phyloP scores from a whole-genome alignment of 2,888 invertebrate species.

The Ophion costatus region DNA sequence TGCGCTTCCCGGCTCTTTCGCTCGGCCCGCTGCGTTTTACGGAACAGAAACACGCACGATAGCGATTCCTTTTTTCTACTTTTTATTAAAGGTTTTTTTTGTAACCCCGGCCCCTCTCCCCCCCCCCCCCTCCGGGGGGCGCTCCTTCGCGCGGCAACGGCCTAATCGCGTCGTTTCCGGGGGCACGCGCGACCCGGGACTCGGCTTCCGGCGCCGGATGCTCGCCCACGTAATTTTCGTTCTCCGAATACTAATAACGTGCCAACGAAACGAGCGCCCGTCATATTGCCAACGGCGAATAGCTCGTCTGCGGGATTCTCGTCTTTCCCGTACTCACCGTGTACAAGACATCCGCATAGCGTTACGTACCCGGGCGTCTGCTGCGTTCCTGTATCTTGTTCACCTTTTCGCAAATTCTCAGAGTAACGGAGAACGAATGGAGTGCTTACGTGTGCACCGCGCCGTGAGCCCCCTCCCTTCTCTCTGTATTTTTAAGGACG shows the following conservation, averaged over 20 bases:
- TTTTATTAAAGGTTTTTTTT: background rate
- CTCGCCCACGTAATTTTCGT: conserved; percentile 67
- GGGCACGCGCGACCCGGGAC: conserved; percentile 66
- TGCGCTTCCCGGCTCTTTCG: too few relatives aligned
- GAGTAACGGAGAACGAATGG: background rate
- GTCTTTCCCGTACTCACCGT: conserved; percentile 18
- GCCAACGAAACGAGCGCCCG: conserved; percentile 7
- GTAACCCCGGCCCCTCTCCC: background rate
- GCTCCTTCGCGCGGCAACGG: conserved; percentile 31
- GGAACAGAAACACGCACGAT: too few relatives aligned
- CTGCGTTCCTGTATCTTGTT: background rate
- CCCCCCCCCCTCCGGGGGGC: conserved; percentile 13
- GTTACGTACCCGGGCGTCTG: too few relatives aligned
- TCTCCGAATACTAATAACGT: conserved; percentile 66
- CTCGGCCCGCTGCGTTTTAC: too few relatives aligned
- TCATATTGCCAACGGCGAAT: conserved; percentile 38
- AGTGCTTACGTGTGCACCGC: too few relatives aligned
- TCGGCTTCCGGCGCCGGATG: conserved; percentile 67
- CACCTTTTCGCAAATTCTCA: conserved; percentile 43
- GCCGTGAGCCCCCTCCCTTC: too few relatives aligned
- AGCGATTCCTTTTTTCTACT: background rate
- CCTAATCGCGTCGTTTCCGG: conserved; percentile 65
- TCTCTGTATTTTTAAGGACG: too few relatives aligned
- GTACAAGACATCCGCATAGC: too few relatives aligned
- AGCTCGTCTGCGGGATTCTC: conserved; percentile 46